These are phyloP conservation scores for Hycleus cichorii DNA, from an alignment of 1,140 invertebrate species.

Conservation along the genomic window DNA sequence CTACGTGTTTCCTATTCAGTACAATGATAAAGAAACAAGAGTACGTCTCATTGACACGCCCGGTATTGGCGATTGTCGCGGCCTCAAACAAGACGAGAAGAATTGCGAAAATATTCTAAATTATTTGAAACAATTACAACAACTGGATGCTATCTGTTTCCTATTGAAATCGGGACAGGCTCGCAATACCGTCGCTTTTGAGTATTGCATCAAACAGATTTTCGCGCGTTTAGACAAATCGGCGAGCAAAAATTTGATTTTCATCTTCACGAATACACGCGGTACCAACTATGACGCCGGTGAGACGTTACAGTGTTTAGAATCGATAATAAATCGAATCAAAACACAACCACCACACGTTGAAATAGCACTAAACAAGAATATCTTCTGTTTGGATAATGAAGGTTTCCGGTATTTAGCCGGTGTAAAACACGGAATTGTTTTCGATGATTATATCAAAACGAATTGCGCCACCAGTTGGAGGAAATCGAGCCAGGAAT, in stretches of 20 bases:
- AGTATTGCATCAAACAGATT: conserved; percentile 33
- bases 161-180: conserved; percentile 30
- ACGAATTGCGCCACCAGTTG: conserved; percentile 25
- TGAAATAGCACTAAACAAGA: conserved; percentile 22
- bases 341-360: conserved; percentile 21
- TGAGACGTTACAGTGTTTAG: conserved; percentile 23
- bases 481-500: conserved; percentile 26
- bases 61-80: conserved; percentile 31
- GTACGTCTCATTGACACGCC: conserved; percentile 34
- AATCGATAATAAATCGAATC: conserved; percentile 20
- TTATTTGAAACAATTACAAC: conserved; percentile 26
- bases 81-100: conserved; percentile 30
- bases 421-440: conserved; percentile 21
- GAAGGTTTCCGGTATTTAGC: conserved; percentile 32
- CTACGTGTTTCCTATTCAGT: conserved; percentile 27
- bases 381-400: conserved; percentile 36
- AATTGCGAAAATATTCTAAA: conserved; percentile 34
- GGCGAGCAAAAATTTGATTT: conserved; percentile 32
- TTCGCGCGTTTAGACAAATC: conserved; percentile 32
- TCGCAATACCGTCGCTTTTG: conserved; percentile 24
- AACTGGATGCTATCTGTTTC: conserved; percentile 34
- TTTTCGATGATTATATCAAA: conserved; percentile 12
- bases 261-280: conserved; percentile 33
- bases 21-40: conserved; percentile 14
- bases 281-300: conserved; percentile 30